These are phyloP conservation scores for Blera fallax DNA, from an alignment of 2,888 invertebrate genomes.

Conservation along the genomic window DNA sequence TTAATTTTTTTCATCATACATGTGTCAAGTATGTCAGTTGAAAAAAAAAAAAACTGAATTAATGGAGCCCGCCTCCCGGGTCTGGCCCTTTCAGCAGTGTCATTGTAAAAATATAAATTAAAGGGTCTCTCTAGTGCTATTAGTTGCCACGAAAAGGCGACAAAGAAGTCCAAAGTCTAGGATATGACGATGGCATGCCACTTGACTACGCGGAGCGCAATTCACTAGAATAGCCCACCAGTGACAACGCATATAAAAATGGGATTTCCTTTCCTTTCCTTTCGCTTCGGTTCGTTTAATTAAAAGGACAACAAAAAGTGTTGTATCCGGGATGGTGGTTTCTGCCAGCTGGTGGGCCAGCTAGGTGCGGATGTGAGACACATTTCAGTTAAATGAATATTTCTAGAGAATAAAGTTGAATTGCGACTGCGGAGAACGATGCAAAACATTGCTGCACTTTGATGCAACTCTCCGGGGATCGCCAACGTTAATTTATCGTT, in stretches of 20 bases:
- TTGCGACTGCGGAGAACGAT: not conserved
- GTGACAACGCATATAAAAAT: constrained; percentile 42
- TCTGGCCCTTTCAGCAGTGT: constrained; percentile 28
- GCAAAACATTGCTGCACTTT: not conserved
- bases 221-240: constrained; percentile 13
- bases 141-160: constrained; percentile 14
- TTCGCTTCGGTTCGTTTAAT: constrained; percentile 20
- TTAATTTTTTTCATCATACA: not conserved
- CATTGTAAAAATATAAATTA: constrained; percentile 47
- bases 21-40: constrained; percentile 20
- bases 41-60: constrained; percentile 5
- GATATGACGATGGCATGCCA: not conserved
- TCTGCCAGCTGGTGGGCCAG: not conserved
- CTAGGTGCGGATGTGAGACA: constrained; percentile 18
- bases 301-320: constrained; percentile 35
- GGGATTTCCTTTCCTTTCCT: constrained; percentile 31
- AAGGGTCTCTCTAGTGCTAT: constrained; percentile 36
- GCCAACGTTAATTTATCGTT: constrained; percentile 7
- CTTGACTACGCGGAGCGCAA: constrained; percentile 5
- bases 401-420: not conserved
- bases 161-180: not conserved
- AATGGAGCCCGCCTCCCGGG: constrained; percentile 7
- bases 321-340: not conserved
- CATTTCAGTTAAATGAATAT: not conserved
- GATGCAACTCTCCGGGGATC: not conserved